phyloP scores from a whole-genome alignment of 1,140 invertebrate genomes.

The Dreissena rostriformis region DNA sequence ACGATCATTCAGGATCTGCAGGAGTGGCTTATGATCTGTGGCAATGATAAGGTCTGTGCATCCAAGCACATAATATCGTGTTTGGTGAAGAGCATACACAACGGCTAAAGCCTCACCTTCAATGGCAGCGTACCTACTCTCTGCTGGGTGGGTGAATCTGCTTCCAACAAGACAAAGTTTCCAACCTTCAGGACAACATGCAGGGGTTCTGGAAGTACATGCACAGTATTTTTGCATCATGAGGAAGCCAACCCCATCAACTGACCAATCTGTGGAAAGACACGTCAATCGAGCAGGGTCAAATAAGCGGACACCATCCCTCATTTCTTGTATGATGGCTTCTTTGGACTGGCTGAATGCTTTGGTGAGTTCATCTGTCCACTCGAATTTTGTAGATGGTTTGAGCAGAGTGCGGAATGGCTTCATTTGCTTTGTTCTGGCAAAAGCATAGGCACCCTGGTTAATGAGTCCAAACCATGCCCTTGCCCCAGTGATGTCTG shows the following conservation, averaged over 20 bases:
- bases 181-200: constrained; percentile 52
- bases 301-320: too few species aligned
- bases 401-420: too few species aligned
- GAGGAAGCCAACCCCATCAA: not conserved
- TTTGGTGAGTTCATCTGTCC: too few species aligned
- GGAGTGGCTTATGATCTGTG: too few species aligned
- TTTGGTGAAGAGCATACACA: too few species aligned
- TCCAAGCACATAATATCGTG: constrained; percentile 10
- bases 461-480: too few species aligned
- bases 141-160: too few species aligned
- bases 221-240: not conserved
- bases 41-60: constrained; percentile 1
- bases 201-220: constrained; percentile 19
- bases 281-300: constrained; percentile 4
- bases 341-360: too few species aligned
- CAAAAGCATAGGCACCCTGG: constrained; percentile 61
- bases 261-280: not conserved
- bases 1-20: too few species aligned
- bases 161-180: constrained; percentile 60
- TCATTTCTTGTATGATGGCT: too few species aligned
- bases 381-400: too few species aligned
- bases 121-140: constrained; percentile 49
- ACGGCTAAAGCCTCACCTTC: constrained; percentile 61
- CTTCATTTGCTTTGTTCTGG: constrained; percentile 47
- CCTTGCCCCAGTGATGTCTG: constrained; percentile 54